phyloP scores from a whole-genome alignment of 2,113 vertebrate species.

The Pitta sordida region DNA sequence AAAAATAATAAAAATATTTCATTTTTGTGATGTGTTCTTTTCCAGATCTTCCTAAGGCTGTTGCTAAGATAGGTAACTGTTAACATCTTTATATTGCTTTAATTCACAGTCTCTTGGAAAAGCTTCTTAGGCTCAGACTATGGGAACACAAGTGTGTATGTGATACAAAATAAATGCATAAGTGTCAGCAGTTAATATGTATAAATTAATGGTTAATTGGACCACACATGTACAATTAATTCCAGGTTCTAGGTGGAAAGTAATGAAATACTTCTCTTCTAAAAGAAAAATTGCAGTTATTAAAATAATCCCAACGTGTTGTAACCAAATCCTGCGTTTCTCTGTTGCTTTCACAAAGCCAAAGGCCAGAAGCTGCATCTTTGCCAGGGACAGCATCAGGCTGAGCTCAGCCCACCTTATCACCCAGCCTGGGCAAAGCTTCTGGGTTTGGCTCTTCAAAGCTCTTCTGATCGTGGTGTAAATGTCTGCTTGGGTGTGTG shows the following conservation, averaged over 20 bases:
- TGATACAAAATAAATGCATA: not conserved
- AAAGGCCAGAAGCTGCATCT: not conserved
- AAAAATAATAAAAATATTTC: not conserved
- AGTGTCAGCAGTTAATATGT: constrained; percentile 4
- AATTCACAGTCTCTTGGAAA: not conserved
- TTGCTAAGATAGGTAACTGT: not conserved
- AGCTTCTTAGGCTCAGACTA: not conserved
- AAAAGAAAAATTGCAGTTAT: not conserved
- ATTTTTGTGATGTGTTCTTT: not conserved
- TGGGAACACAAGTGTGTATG: not conserved
- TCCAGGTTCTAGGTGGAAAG: constrained; percentile 16
- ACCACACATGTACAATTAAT: constrained; percentile 42
- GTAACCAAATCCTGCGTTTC: not conserved
- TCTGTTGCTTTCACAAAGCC: not conserved
- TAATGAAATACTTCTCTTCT: not conserved
- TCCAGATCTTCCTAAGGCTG: not conserved
- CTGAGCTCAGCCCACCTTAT: not conserved
- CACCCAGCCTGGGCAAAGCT: fast-evolving
- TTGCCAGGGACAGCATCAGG: not conserved
- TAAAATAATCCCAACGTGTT: not conserved
- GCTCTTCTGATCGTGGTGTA: not conserved
- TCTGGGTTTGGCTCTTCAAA: not conserved
- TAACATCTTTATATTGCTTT: not conserved
- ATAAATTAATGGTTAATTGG: constrained; percentile 31
- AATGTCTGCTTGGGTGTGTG: not conserved